A percentile compares a stretch with the other conserved stretches of the same genome.
phyloP scores from a whole-genome alignment of 2,888 invertebrate genomes.

The Drosophila yooni region DNA sequence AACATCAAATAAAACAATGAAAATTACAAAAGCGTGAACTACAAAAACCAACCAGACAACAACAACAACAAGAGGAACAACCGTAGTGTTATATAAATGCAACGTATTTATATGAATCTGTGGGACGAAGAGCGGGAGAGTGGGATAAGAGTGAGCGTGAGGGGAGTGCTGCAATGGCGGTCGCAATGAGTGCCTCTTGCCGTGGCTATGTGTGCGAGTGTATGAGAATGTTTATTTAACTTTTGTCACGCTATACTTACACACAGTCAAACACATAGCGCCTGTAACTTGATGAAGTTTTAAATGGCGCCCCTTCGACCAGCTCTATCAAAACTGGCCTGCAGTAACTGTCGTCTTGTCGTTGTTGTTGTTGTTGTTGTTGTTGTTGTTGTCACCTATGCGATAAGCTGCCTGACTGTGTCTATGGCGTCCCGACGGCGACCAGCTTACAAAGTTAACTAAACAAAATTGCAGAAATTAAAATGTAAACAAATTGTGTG shows the following conservation, averaged over 20 bases:
- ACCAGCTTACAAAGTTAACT: conserved; percentile 58
- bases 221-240: conserved; percentile 56
- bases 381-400: conserved; percentile 48
- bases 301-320: conserved; percentile 42
- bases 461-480: conserved; percentile 82
- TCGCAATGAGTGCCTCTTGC: conserved; percentile 52
- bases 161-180: conserved; percentile 61
- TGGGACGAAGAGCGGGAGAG: not conserved
- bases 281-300: conserved; percentile 71
- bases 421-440: conserved; percentile 62
- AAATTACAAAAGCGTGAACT: conserved; percentile 65
- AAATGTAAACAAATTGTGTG: conserved; percentile 81
- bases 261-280: conserved; percentile 22
- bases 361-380: conserved; percentile 9
- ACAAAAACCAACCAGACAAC: conserved; percentile 42
- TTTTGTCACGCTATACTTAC: conserved; percentile 73
- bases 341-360: conserved; percentile 4
- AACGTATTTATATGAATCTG: conserved; percentile 18
- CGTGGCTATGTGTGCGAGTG: conserved; percentile 23
- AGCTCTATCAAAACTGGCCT: conserved; percentile 42
- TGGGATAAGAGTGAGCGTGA: conserved; percentile 26
- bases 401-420: conserved; percentile 68
- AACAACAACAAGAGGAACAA: conserved; percentile 25
- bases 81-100: conserved; percentile 41
- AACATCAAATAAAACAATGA: conserved; percentile 73